Evolutionary conservation across 2,888 invertebrate species (phyloP), one percentile per base, ranked within the genome.

Genomic region (Nomada ruficornis): DNA sequence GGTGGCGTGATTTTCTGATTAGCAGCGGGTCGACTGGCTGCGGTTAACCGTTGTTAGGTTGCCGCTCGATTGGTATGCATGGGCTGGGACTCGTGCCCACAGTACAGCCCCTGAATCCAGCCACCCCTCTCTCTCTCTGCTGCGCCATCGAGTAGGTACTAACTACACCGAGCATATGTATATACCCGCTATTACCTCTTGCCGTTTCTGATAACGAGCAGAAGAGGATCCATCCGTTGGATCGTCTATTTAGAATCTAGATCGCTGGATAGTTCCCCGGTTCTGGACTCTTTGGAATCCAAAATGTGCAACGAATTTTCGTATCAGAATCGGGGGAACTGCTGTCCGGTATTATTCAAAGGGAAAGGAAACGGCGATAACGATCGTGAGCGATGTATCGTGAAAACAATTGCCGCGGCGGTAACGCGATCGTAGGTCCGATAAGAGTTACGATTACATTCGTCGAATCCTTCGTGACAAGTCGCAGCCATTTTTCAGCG

Each of bases 1-100:
- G 60, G 91, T 90, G 90, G 90, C 90, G 91, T 93, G 93, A 93
- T 93, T 94, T 93, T 93, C 93, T 93, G 93, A 94, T 94, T 94
- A 93, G 92, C 90, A 89, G 90, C 86, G 91, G 93, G 92, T 93
- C 92, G 93, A 93, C 91, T 92, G 93, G 91, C 87, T 93, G 92
- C 93, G 91, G 93, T 93, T 93, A 93, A 93, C 92, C 92, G 93
- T 93, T 92, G 93, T 93, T 93, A 93, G 92, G 92, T 92, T 90
- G 90, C 86, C 83, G 88, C 92, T 87, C 92, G 89, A 93, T 93
- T 94, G 92, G 91, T 93, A 94, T 94, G 93, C 93, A 94, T 94
- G 93, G 93, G 91, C 92, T 93, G 93, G 93, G 93, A 93, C 89
- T 91, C 91, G 88, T 90, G 91, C 89, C 86, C 85, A 80, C 80